phyloP scores from a whole-genome alignment of 2,113 vertebrate genomes.

The Notothenia coriiceps region DNA sequence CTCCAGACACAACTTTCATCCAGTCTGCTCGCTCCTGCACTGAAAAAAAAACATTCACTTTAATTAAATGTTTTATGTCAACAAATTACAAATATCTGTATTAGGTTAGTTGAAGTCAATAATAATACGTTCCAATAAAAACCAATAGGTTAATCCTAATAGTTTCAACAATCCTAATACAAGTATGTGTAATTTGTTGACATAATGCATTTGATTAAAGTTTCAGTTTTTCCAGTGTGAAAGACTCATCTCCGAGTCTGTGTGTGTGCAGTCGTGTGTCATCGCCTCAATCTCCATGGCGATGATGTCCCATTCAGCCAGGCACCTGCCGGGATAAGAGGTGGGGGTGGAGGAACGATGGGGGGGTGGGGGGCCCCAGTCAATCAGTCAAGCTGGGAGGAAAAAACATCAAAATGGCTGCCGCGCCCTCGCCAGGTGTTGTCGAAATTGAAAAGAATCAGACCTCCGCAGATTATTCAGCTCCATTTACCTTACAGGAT shows the following conservation, averaged over 20 bases:
- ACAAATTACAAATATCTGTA: no score
- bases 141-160: no score
- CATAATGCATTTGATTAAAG: no score
- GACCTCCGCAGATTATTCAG: conserved; percentile 71
- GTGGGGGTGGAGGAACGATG: conserved; percentile 19
- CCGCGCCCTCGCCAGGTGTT: conserved; percentile 60
- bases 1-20: conserved; percentile 45
- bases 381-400: conserved; percentile 29
- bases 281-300: conserved; percentile 61
- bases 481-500: conserved; percentile 75
- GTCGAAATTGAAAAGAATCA: conserved; percentile 55
- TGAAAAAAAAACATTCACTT: no score
- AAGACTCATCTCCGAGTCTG: conserved; percentile 49
- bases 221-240: background rate
- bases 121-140: no score
- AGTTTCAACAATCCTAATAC: no score
- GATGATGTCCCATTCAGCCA: conserved; percentile 67
- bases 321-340: conserved; percentile 72
- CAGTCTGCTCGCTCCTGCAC: background rate
- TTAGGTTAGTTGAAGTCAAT: no score
- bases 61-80: no score
- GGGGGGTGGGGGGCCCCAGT: conserved; percentile 13
- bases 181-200: no score
- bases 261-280: conserved; percentile 18
- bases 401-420: conserved; percentile 50